phyloP scores from a whole-genome alignment of 2,797 vertebrate genomes.

The Lates japonicus region DNA sequence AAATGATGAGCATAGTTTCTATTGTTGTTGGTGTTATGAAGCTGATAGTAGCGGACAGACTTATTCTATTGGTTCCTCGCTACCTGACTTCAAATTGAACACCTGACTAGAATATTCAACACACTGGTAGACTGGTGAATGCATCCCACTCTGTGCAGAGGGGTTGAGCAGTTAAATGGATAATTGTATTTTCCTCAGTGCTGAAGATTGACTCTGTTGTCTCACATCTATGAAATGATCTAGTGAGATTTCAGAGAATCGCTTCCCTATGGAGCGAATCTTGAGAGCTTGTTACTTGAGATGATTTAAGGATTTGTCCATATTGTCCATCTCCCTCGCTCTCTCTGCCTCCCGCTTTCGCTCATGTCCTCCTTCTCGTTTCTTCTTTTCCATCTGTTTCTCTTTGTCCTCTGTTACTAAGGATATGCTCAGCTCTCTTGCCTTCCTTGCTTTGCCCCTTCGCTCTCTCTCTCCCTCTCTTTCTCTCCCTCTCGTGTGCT shows the following conservation, averaged over 20 bases:
- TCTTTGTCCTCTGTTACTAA: slow-evolving; percentile 50
- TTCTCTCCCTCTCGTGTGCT: slow-evolving; percentile 29
- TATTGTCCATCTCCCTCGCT: slow-evolving; percentile 52
- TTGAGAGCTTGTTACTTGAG: slow-evolving; percentile 55
- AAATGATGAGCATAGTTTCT: neutral
- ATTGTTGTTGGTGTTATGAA: neutral
- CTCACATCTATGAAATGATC: slow-evolving; percentile 41
- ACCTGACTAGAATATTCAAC: slow-evolving; percentile 8
- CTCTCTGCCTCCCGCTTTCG: slow-evolving; percentile 31
- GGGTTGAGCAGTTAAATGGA: slow-evolving; percentile 30
- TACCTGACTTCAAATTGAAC: slow-evolving; percentile 14
- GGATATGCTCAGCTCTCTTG: slow-evolving; percentile 33
- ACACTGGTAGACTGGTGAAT: neutral
- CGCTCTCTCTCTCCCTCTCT: slow-evolving; percentile 4
- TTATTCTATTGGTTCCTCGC: neutral
- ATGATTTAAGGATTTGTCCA: slow-evolving; percentile 62
- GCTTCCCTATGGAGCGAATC: slow-evolving; percentile 24
- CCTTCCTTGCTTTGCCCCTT: slow-evolving; percentile 28
- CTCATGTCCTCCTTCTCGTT: slow-evolving; percentile 21
- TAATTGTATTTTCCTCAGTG: slow-evolving; percentile 32
- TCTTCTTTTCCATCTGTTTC: slow-evolving; percentile 50
- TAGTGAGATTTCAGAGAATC: slow-evolving; percentile 31
- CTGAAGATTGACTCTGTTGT: slow-evolving; percentile 34
- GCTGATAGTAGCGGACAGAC: neutral
- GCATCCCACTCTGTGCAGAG: neutral